phyloP scores from a whole-genome alignment of 2,113 vertebrate species.

The Anhinga rufa region DNA sequence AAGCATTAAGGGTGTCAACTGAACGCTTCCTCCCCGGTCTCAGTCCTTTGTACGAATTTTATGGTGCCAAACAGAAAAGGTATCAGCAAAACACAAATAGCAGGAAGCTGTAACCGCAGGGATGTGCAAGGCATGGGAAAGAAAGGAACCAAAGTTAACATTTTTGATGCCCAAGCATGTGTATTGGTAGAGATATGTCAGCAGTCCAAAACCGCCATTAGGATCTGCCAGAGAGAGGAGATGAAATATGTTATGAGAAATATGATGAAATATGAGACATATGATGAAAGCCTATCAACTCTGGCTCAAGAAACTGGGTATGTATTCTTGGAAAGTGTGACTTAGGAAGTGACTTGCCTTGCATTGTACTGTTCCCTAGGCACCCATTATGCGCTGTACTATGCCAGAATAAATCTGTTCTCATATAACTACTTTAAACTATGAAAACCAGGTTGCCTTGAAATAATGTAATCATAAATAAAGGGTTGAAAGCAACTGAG shows the following conservation, averaged over 20 bases:
- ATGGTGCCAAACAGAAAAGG: background rate
- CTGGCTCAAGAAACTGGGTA: background rate
- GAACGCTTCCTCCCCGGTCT: background rate
- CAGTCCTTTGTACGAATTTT: background rate
- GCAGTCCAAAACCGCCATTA: background rate
- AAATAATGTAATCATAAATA: background rate
- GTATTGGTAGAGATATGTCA: background rate
- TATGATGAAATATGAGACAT: background rate
- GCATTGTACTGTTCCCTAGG: background rate
- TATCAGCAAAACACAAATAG: background rate
- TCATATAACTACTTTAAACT: background rate
- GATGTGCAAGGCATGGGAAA: background rate
- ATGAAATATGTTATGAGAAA: background rate
- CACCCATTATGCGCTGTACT: background rate
- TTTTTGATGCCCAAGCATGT: background rate
- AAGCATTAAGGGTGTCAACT: background rate
- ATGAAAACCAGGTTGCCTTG: background rate
- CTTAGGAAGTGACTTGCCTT: background rate
- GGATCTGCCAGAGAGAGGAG: background rate
- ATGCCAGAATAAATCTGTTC: background rate
- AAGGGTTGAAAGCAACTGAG: background rate
- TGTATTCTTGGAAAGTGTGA: background rate
- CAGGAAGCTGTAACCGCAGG: background rate
- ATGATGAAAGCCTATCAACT: background rate
- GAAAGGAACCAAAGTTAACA: background rate